phyloP scores from a whole-genome alignment of 2,113 vertebrate species.

The Tursiops truncatus region DNA sequence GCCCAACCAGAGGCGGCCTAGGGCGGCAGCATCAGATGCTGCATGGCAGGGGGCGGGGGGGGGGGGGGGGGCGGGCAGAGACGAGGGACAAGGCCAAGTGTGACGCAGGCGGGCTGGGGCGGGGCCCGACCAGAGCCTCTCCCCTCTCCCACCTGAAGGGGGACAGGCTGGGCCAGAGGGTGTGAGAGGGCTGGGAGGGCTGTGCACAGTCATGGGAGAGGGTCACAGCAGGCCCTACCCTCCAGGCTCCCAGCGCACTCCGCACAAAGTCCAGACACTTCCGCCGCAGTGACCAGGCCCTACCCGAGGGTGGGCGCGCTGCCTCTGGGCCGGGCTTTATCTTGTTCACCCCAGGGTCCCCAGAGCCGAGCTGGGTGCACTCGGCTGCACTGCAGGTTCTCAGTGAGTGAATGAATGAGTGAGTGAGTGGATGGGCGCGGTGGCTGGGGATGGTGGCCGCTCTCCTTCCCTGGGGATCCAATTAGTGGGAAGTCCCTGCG shows the following conservation, averaged over 20 bases:
- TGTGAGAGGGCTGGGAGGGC: neutral
- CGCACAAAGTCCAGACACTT: neutral
- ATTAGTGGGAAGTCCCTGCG: neutral
- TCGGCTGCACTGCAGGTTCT: neutral
- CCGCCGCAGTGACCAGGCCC: too few species aligned
- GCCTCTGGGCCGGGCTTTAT: neutral
- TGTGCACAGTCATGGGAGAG: neutral
- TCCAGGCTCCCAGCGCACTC: neutral
- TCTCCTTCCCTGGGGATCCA: slow-evolving; percentile 34
- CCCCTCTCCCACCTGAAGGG: neutral
- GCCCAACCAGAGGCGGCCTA: neutral
- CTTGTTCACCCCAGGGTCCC: neutral
- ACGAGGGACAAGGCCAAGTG: neutral
- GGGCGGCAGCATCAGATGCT: neutral
- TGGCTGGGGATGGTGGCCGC: neutral
- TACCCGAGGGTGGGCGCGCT: neutral
- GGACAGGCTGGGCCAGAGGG: neutral
- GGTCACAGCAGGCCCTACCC: neutral
- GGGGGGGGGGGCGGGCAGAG: neutral
- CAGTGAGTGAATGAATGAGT: too few species aligned
- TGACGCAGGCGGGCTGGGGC: too few species aligned
- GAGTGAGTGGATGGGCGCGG: neutral
- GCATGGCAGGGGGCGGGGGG: neutral
- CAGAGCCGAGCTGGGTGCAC: neutral
- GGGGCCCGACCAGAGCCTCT: neutral